Conservation (phyloP, 2,797 vertebrate species). For the Channallabes apus region DNA sequence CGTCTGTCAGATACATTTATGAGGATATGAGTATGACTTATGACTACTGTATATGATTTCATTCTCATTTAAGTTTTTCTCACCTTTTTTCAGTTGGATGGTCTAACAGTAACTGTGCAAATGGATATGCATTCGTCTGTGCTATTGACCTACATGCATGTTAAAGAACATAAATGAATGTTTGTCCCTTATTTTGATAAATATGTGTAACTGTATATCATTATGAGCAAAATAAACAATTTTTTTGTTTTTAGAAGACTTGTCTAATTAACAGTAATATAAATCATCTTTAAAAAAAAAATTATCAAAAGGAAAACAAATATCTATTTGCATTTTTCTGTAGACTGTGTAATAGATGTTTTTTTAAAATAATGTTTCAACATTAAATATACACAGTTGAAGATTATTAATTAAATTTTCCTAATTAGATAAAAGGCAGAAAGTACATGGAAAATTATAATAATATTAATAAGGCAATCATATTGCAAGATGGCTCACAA, state of each 20-base stretch:
- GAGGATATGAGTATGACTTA: background rate
- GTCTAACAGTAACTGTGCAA: slow-evolving; percentile 17
- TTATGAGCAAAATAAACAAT: background rate
- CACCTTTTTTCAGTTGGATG: slow-evolving; percentile 10
- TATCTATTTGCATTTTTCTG: too few species aligned
- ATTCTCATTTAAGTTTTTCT: background rate
- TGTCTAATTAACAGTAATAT: background rate
- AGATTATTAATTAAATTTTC: too few species aligned
- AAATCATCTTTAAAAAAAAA: too few species aligned
- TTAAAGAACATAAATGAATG: background rate
- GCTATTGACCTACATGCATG: slow-evolving; percentile 5
- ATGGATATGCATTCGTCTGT: background rate
- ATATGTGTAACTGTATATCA: background rate
- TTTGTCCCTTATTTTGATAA: background rate
- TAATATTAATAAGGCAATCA: too few species aligned
- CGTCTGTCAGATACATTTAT: background rate
- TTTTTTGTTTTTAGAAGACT: background rate
- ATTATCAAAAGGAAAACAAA: too few species aligned
- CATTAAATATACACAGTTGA: too few species aligned
- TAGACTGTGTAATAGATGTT: too few species aligned
- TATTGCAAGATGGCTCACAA: too few species aligned
- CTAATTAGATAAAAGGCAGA: too few species aligned
- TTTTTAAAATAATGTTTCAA: too few species aligned
- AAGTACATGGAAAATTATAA: too few species aligned
- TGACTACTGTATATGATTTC: background rate